Base-by-base conservation (phyloP, 2,797 vertebrate genomes). In the Rhinogobio ventralis region DNA sequence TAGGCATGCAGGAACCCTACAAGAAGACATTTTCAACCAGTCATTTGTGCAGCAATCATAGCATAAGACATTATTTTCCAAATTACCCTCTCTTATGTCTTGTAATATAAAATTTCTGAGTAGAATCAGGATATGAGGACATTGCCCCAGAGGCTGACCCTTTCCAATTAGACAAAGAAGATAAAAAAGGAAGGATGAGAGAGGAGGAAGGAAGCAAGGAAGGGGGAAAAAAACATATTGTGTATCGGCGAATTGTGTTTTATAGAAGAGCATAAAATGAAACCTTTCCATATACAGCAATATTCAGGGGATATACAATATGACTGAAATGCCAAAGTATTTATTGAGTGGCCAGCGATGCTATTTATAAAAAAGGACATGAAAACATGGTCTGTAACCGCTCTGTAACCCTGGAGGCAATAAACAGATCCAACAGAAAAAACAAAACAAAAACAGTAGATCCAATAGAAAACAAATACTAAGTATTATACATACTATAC, bases 101-200 rank as follows among this genome's bases (percentile, higher is more conserved):
- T 62, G 39, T 33, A 46, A 84, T 71, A 71, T 84, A 68, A 84
- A 1, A 84, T 72, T 33, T 79, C 66, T 71, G 6, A 42, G 71
- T 79, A 71, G 66, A 76, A 51, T 79, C 75, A 84, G 66, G 66
- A 79, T 84, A 79, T 84, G 39, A 84, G 67, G 42, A 62, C 66
- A 79, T 79, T 79, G 67, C 75, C 74, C 74, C 49, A 28, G 66
- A 62, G 83, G 36, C 30, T 64, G 83, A 79, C 53, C 83, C 42
- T 72, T 72, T 79, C 53, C 75, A 84, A 84, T 84, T 84, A 84
- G 53, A 71, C 66, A 64, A 49, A 49, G 67, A 49, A 14, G 66
- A 79, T 79, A 79, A 79, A 79, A 77, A 84, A 45, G 75, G 66
- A 71, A 62, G 66, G 83, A 79, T 64, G 74, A 46, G 0, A 60